Evolutionary conservation across 92 coral and sea anemone genomes (phyloP).

Genomic region (Phymanthus crucifer): DNA sequence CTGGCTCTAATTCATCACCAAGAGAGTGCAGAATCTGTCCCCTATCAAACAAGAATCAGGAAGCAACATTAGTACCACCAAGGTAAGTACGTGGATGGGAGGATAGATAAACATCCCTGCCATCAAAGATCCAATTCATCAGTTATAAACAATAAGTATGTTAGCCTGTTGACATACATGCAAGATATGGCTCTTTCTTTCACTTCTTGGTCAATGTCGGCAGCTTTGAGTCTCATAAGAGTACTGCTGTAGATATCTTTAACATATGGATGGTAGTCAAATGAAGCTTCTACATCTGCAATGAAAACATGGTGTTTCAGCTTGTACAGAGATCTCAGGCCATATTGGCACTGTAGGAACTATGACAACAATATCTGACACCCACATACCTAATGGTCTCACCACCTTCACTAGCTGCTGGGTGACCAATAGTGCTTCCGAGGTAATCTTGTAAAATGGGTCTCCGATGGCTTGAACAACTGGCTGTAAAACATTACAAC

Average conservation of each 20-base stretch:
- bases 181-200: conserved; percentile 98
- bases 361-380: not conserved
- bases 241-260: conserved; percentile 85
- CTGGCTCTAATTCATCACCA: conserved; percentile 81
- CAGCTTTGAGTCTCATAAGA: conserved; percentile 88
- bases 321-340: no score
- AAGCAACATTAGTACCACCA: not conserved
- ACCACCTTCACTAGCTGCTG: conserved; percentile 97
- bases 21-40: conserved; percentile 94
- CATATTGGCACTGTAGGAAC: not conserved
- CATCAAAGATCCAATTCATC: not conserved
- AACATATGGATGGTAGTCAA: conserved; percentile 81
- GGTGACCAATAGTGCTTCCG: conserved; percentile 92
- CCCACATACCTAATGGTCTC: conserved; percentile 82
- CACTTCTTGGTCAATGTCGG: conserved; percentile 99
- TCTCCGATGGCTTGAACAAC: conserved; percentile 91
- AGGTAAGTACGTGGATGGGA: no score
- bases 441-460: conserved; percentile 95
- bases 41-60: conserved; percentile 48
- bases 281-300: conserved; percentile 36
- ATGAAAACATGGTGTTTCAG: no score
- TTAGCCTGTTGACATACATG: conserved; percentile 63
- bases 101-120: no score
- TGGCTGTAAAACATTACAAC: conserved; percentile 60
- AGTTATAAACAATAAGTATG: not conserved